Evolutionary conservation across 2,888 invertebrate species (phyloP), one percentile per base, ranked within the genome.

Genomic region (Ophion ventricosus): DNA sequence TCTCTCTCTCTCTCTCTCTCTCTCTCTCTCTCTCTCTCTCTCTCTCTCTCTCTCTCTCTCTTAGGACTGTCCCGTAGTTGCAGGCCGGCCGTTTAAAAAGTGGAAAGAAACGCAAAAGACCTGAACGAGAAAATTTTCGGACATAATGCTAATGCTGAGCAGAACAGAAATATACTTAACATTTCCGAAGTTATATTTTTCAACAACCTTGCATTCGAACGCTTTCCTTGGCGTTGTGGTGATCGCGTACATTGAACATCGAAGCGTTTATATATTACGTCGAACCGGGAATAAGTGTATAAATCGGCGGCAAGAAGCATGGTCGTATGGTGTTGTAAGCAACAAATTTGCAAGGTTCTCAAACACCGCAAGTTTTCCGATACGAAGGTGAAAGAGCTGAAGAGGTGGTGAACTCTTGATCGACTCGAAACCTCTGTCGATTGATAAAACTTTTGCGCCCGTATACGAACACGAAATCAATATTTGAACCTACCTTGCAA

Each of bases 81-180:
- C 14, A n/a, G 59, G 26, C 57, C 20, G 29, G n/a, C 67, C 67
- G 43, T 29, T 35, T 5, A 49, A 77, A 63, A 49, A 49, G 49
- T 17, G 75, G 25, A 29, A 35, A 79, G 61, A 64, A 49, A 35
- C 23, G 49, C 5, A 43, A 29, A 35, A 61, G 56, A 29, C 43
- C 66, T 20, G 69, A 40, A n/a, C 17, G 61, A 57, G 35, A 25
- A 57, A 83, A 75, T 75, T 83, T 80, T 70, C 49, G 80, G 78
- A 83, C 75, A 63, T 80, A 75, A 80, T 63, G 70, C 43, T 35
- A 25, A 72, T 75, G 64, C 56, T 64, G 26, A 20, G 25, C 23
- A 29, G 17, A 29, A 35, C 23, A 11, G n/a, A n/a, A 29, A 40
- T 14, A 43, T 75, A 57, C 49, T 23, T 69, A 56, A 3, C 26